These are phyloP conservation scores for Phalangium opilio DNA, from an alignment of 2,888 invertebrate species.

Conservation along the genomic window DNA sequence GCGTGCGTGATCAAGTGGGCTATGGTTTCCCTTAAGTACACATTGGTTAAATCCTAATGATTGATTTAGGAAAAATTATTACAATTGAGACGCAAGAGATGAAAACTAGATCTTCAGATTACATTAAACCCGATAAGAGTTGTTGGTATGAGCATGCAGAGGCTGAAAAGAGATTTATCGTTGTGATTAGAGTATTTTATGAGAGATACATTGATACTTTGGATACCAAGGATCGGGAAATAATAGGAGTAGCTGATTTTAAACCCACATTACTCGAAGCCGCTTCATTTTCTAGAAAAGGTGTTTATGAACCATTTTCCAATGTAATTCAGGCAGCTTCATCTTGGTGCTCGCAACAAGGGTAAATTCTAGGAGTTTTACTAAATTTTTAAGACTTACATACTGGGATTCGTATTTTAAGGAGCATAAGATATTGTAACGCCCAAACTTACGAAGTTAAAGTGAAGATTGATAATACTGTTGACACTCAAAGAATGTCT, in stretches of 20 bases:
- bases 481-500: constrained; percentile 15
- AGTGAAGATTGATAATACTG: constrained; percentile 8
- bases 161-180: constrained; percentile 4
- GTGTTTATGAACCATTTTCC: constrained; percentile 18
- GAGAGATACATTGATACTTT: constrained; percentile 4
- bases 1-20: too few species aligned
- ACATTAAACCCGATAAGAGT: constrained; percentile 12
- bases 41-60: too few species aligned
- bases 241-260: constrained; percentile 17
- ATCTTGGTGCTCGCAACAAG: constrained; percentile 15
- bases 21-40: too few species aligned
- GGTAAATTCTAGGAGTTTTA: too few species aligned
- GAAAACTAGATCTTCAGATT: constrained; percentile 1
- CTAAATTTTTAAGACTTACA: too few species aligned
- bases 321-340: constrained; percentile 16
- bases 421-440: constrained; percentile 15
- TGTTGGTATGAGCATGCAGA: constrained; percentile 10
- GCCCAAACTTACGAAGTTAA: constrained; percentile 20
- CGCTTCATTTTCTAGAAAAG: constrained; percentile 10
- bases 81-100: constrained; percentile 17
- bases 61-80: constrained; percentile 10
- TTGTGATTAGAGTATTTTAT: constrained; percentile 14
- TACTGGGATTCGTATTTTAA: too few species aligned
- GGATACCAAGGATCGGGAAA: constrained; percentile 4
- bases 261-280: constrained; percentile 6